A percentile compares a stretch with the other conserved stretches of the same genome.
phyloP scores from a whole-genome alignment of 2,113 vertebrate species.

The Cynopterus brachyotis region DNA sequence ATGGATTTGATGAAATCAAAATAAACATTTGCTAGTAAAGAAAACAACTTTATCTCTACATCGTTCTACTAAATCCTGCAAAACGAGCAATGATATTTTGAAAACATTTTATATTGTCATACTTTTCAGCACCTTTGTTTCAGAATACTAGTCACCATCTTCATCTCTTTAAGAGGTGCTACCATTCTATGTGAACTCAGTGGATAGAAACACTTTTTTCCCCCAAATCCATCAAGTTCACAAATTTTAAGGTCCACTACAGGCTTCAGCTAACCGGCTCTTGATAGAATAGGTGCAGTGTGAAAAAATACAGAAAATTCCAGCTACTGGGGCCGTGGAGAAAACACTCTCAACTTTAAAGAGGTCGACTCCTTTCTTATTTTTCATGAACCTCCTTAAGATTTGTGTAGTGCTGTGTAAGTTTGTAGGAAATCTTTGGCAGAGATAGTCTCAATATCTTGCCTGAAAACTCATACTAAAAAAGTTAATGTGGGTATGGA shows the following conservation, averaged over 20 bases:
- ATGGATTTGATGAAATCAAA: constrained; percentile 19
- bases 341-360: background rate
- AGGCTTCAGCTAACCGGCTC: background rate
- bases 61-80: background rate
- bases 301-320: constrained; percentile 27
- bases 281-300: background rate
- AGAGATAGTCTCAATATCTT: background rate
- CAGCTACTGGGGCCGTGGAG: background rate
- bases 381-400: background rate
- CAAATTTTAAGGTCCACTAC: background rate
- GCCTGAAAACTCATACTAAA: background rate
- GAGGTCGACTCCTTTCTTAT: background rate
- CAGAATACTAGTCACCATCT: background rate
- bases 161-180: background rate
- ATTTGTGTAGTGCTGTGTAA: background rate
- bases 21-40: background rate
- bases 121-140: background rate
- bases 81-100: background rate
- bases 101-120: background rate
- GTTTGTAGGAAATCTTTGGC: background rate
- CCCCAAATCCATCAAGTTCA: background rate
- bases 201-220: background rate
- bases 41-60: background rate
- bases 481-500: background rate
- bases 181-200: background rate